Evolutionary conservation across 2,888 invertebrate species (phyloP).

Genomic region (Halictus ligatus): DNA sequence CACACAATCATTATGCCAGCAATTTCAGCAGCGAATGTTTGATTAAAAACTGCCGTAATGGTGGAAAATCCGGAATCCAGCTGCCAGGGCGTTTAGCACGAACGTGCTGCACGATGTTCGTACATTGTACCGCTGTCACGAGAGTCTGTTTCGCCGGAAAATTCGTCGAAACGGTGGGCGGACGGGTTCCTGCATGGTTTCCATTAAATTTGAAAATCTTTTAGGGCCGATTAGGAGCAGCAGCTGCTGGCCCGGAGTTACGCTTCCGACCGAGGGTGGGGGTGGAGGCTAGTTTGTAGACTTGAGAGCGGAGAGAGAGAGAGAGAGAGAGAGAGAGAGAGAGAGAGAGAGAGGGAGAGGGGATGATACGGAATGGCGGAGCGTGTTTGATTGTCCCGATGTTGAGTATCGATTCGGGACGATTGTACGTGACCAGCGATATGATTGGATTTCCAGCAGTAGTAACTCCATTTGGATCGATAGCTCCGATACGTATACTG

Average conservation of each 20-base stretch:
- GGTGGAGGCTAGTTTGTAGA: constrained; percentile 47
- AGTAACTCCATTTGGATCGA: constrained; percentile 67
- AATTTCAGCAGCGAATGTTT: not conserved
- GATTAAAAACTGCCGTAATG: not conserved
- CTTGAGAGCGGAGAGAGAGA: constrained; percentile 32
- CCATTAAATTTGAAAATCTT: constrained; percentile 42
- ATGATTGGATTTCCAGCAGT: constrained; percentile 66
- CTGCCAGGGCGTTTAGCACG: not conserved
- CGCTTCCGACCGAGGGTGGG: constrained; percentile 17
- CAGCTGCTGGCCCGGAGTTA: constrained; percentile 38
- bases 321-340: constrained; percentile 30
- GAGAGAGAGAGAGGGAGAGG: constrained; percentile 27
- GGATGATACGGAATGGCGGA: constrained; percentile 52
- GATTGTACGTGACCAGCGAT: constrained; percentile 69
- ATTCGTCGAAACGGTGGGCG: not conserved
- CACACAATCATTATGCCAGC: not conserved
- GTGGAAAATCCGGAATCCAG: not conserved
- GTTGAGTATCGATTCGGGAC: constrained; percentile 71
- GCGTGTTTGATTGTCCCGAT: constrained; percentile 70
- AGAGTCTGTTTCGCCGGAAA: not conserved
- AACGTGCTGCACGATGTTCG: not conserved
- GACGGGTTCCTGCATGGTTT: not conserved
- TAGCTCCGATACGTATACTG: constrained; percentile 53
- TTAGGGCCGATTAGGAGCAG: constrained; percentile 36
- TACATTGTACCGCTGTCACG: not conserved